Conservation (phyloP, 2,888 invertebrate species). For the Chelonus formosanus region DNA sequence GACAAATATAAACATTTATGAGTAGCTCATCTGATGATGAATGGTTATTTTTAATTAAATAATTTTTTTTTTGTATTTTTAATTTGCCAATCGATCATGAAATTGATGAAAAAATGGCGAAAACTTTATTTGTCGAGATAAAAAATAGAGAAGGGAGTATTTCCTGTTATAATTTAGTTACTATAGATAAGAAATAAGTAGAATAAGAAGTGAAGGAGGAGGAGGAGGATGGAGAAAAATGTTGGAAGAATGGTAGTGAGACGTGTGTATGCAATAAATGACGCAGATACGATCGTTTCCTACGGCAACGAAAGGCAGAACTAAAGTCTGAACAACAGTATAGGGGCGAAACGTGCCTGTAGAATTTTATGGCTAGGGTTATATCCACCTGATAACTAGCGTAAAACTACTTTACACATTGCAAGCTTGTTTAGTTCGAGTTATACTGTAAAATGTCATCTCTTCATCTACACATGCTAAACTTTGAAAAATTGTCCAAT, state of each 20-base stretch:
- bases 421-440: constrained; percentile 33
- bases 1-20: too few relatives aligned
- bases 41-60: too few relatives aligned
- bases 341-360: constrained; percentile 17
- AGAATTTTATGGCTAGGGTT: constrained; percentile 38
- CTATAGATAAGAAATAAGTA: constrained; percentile 12
- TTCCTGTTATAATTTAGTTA: constrained; percentile 17
- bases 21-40: too few relatives aligned
- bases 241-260: constrained; percentile 8
- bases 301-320: constrained; percentile 25
- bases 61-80: too few relatives aligned
- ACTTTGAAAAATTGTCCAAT: too few relatives aligned
- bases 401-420: constrained; percentile 37
- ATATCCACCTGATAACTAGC: constrained; percentile 37
- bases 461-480: constrained; percentile 14
- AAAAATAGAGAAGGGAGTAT: constrained; percentile 5
- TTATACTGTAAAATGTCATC: constrained; percentile 34
- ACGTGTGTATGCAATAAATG: constrained; percentile 23
- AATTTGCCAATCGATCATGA: neutral
- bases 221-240: too few relatives aligned
- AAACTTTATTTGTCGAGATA: neutral
- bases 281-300: constrained; percentile 24
- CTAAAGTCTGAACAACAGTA: constrained; percentile 18
- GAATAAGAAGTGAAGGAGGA: constrained; percentile 12
- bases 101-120: neutral